phyloP scores from a whole-genome alignment of 2,797 vertebrate species.

The Hydrophis major region DNA sequence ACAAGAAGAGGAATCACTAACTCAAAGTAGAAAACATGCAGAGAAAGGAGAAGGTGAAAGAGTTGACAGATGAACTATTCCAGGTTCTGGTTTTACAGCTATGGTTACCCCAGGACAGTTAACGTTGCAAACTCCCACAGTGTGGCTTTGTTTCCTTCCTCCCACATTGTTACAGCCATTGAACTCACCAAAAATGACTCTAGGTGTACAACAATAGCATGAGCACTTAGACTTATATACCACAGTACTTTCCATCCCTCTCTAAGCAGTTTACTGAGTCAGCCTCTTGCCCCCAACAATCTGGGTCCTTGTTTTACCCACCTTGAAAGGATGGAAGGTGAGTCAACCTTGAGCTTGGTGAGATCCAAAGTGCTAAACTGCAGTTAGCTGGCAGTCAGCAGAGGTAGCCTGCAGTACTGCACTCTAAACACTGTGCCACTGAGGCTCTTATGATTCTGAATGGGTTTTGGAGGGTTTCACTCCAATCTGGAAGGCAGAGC shows the following conservation, averaged over 20 bases:
- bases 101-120: background rate
- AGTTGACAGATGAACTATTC: background rate
- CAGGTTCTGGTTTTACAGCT: background rate
- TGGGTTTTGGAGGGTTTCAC: background rate
- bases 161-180: background rate
- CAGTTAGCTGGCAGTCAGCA: too few species aligned
- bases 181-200: background rate
- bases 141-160: background rate
- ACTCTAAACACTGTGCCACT: too few species aligned
- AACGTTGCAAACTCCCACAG: background rate
- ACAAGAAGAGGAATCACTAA: background rate
- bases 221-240: too few species aligned
- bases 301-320: too few species aligned
- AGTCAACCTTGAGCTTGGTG: too few species aligned
- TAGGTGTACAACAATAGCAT: background rate
- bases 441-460: background rate
- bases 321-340: too few species aligned
- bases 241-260: too few species aligned
- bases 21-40: background rate
- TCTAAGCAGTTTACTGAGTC: too few species aligned
- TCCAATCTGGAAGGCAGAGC: background rate
- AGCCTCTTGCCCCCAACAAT: too few species aligned
- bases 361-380: too few species aligned
- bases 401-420: too few species aligned
- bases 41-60: background rate